A percentile compares a stretch with the other conserved stretches of the same genome.
phyloP scores from a whole-genome alignment of 2,888 invertebrate genomes.

The Piscicola geometra region DNA sequence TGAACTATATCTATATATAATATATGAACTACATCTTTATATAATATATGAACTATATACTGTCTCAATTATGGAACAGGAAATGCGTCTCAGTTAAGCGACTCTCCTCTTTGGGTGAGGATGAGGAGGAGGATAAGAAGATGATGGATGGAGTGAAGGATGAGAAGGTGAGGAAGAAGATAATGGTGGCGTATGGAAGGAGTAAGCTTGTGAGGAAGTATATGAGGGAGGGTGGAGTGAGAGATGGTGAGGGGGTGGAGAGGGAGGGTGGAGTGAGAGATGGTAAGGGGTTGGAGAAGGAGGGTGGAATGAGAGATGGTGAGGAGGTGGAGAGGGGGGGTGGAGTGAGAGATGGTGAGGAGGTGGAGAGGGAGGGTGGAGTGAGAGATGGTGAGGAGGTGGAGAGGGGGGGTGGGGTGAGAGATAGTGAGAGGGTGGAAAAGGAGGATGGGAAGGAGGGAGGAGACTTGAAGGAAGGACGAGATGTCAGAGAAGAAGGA shows the following conservation, averaged over 20 bases:
- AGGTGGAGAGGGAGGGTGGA: neutral
- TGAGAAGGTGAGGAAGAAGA: neutral
- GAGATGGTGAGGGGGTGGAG: neutral
- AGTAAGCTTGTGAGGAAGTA: neutral
- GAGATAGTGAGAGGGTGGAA: too few relatives aligned
- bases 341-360: neutral
- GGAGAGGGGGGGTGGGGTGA: too few relatives aligned
- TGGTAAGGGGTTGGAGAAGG: too few relatives aligned
- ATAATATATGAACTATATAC: too few relatives aligned
- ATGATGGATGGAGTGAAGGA: neutral
- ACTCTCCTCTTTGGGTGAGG: neutral
- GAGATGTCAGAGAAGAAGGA: too few relatives aligned
- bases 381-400: too few relatives aligned
- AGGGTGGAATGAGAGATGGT: neutral
- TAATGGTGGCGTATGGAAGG: neutral
- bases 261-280: neutral
- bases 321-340: neutral
- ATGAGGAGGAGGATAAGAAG: constrained; percentile 3
- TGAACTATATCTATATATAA: neutral
- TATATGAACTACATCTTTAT: neutral
- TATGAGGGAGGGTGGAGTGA: neutral
- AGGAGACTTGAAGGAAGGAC: too few relatives aligned
- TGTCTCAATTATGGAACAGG: too few relatives aligned
- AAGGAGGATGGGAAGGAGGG: too few relatives aligned
- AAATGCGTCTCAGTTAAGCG: neutral